Evolutionary conservation across 2,888 invertebrate species (phyloP), one percentile per base, ranked within the genome.

Genomic region (Pilophorus perplexus): DNA sequence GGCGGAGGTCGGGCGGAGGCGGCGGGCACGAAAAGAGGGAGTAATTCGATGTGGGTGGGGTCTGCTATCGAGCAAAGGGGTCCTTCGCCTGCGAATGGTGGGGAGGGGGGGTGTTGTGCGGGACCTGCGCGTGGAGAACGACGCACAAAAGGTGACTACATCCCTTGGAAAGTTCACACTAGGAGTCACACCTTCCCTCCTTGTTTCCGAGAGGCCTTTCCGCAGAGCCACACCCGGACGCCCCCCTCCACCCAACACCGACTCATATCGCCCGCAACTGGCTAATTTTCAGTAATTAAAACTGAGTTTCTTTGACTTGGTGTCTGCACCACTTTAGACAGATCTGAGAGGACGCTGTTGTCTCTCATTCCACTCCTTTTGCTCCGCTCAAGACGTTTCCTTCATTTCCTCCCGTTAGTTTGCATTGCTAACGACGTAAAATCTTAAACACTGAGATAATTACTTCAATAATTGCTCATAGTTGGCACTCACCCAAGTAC

Each of bases 1-100:
- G 10, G 20, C 10, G 25, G 14, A 18, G 60, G 60, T 22, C n/a
- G 16, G 20, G 60, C 28, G 28, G 46, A n/a, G 52, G n/a, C 37
- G 37, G 46, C 33, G 12, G 25, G 40, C 28, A 23, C 20, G 42
- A 27, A 23, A 42, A 1, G 23, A 42, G 59, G 59, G 25, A 23
- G 44, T 46, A 46, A 60, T 60, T 57, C 57, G 57, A 57, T 60
- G 60, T 60, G 60, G 60, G 60, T 60, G 60, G 60, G 46, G 60
- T 38, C 37, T 33, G 44, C 44, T 60, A 60, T 60, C 46, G 60
- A 60, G 60, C 60, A 60, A 60, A 60, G 60, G 28, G 60, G 60
- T n/a, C n/a, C n/a, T n/a, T n/a, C n/a, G n/a, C n/a, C n/a, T n/a
- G n/a, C n/a, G n/a, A n/a, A n/a, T n/a, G n/a, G n/a, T n/a, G n/a